Evolutionary conservation across 2,113 vertebrate species (phyloP).

Genomic region (Colius striatus): DNA sequence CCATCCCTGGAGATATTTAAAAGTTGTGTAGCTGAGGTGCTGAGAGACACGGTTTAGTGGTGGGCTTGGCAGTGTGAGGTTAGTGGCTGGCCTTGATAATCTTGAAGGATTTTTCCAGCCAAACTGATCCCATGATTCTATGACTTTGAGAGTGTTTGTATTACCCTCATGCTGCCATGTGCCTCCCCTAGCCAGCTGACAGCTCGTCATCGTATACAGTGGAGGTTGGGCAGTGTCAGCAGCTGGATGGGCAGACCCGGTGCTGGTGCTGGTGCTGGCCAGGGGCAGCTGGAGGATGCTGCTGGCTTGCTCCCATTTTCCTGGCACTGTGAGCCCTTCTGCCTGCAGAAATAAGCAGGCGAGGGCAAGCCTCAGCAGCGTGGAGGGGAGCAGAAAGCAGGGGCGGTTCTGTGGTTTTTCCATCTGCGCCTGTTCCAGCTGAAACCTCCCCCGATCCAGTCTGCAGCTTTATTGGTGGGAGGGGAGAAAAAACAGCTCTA

Average conservation of each 20-base stretch:
- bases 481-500: not conserved
- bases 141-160: rapidly evolving
- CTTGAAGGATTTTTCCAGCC: no score
- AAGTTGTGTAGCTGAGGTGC: no score
- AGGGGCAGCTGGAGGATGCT: rapidly evolving
- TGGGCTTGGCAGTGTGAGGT: no score
- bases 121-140: no score
- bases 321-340: rapidly evolving
- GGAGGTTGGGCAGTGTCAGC: rapidly evolving
- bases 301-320: rapidly evolving
- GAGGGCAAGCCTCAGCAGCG: not conserved
- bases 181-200: no score
- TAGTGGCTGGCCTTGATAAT: no score
- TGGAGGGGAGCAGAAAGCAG: not conserved
- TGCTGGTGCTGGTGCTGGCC: not conserved
- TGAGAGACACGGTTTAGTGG: no score
- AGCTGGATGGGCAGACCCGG: not conserved
- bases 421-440: not conserved
- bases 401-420: not conserved
- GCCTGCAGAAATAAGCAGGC: not conserved
- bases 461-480: not conserved
- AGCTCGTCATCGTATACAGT: no score
- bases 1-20: no score
- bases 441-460: conserved; percentile 1
- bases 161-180: not conserved